Conservation (phyloP, 1,140 invertebrate species). For the Gonatopus flavifemur region DNA sequence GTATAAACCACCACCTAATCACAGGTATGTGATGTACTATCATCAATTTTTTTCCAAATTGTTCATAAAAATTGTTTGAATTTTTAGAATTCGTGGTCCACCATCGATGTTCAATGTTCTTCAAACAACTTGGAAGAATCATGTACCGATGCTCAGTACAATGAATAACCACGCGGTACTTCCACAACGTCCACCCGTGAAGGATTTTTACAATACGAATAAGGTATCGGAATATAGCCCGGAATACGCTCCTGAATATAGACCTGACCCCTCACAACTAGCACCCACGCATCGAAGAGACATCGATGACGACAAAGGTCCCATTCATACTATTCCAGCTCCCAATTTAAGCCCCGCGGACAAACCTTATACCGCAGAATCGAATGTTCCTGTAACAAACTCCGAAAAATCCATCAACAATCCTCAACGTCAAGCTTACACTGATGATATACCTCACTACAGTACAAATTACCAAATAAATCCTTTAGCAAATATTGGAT, state of each 20-base stretch:
- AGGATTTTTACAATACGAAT: slow-evolving; percentile 42
- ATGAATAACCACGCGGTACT: slow-evolving; percentile 31
- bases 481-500: slow-evolving; percentile 18
- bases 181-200: slow-evolving; percentile 30
- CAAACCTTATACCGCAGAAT: slow-evolving; percentile 32
- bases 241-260: slow-evolving; percentile 39
- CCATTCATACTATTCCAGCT: slow-evolving; percentile 80
- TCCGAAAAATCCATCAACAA: slow-evolving; percentile 19
- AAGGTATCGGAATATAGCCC: slow-evolving; percentile 43
- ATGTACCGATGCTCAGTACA: slow-evolving; percentile 29
- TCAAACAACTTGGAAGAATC: slow-evolving; percentile 38
- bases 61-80: background rate
- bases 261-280: slow-evolving; percentile 31
- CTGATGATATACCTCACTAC: background rate
- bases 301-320: slow-evolving; percentile 64
- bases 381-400: slow-evolving; percentile 8
- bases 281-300: slow-evolving; percentile 33
- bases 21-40: slow-evolving; percentile 31
- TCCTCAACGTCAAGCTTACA: slow-evolving; percentile 17
- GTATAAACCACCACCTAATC: slow-evolving; percentile 40
- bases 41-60: background rate
- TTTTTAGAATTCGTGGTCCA: slow-evolving; percentile 34
- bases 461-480: slow-evolving; percentile 12
- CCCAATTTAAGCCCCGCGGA: slow-evolving; percentile 67
- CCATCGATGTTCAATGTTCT: slow-evolving; percentile 40